A percentile compares a stretch with the other conserved stretches of the same genome.
Evolutionary conservation across 2,797 vertebrate species (phyloP).

Genomic region (Sebastes minor): DNA sequence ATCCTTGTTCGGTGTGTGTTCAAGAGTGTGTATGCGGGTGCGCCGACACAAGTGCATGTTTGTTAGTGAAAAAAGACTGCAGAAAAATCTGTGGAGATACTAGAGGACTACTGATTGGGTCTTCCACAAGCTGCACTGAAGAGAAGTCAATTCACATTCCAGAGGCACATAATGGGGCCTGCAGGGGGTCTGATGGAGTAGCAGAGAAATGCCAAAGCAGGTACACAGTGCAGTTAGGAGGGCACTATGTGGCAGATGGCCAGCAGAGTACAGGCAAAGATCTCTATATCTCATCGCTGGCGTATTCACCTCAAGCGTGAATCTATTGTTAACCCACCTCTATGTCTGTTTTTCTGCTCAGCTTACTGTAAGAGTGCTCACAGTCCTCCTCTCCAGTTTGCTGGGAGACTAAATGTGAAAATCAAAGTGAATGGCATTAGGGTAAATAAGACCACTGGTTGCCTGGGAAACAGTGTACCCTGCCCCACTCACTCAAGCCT

Average conservation of each 20-base stretch:
- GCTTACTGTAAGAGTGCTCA: constrained; percentile 60
- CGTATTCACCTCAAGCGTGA: constrained; percentile 39
- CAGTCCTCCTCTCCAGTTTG: constrained; percentile 63
- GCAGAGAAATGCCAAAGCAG: constrained; percentile 75
- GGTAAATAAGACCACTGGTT: constrained; percentile 87
- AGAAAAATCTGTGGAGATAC: constrained; percentile 72
- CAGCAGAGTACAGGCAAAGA: constrained; percentile 55
- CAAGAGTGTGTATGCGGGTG: constrained; percentile 39
- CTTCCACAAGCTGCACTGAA: constrained; percentile 73
- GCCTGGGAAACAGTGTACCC: constrained; percentile 84
- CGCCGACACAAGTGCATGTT: constrained; percentile 64
- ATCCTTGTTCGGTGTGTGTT: constrained; percentile 75
- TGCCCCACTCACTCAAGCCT: constrained; percentile 80
- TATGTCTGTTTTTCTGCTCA: constrained; percentile 46
- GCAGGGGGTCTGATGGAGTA: constrained; percentile 69
- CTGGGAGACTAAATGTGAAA: constrained; percentile 83
- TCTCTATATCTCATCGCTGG: constrained; percentile 49
- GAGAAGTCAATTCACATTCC: constrained; percentile 83
- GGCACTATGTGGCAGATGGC: constrained; percentile 68
- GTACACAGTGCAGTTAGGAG: constrained; percentile 67
- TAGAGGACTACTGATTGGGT: constrained; percentile 73
- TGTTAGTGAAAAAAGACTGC: constrained; percentile 65
- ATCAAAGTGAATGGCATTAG: constrained; percentile 89
- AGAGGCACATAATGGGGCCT: constrained; percentile 77
- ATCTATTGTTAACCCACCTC: constrained; percentile 28